phyloP scores from a whole-genome alignment of 2,113 vertebrate species.

The Turnix velox region DNA sequence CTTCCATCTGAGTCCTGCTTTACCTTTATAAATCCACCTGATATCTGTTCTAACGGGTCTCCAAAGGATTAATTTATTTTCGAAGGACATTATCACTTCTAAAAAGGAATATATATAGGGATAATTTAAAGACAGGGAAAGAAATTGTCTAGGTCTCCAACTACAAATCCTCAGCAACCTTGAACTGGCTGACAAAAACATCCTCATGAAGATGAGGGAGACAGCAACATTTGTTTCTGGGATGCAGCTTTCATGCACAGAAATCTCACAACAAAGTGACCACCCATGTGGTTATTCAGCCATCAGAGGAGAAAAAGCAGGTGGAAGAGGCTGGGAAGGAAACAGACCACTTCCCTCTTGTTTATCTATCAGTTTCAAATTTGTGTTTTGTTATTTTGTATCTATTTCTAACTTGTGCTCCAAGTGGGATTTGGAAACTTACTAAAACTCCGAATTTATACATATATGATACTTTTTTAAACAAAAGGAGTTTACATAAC shows the following conservation, averaged over 20 bases:
- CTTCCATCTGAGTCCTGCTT: background rate
- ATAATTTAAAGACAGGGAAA: background rate
- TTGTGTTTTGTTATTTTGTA: background rate
- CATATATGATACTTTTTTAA: background rate
- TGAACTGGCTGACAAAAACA: background rate
- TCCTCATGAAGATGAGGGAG: background rate
- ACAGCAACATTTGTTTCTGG: background rate
- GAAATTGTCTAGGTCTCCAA: background rate
- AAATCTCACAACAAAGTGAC: background rate
- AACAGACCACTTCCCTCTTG: background rate
- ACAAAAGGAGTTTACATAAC: background rate
- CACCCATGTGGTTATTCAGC: rapidly evolving
- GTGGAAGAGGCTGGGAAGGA: background rate
- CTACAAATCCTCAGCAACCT: background rate
- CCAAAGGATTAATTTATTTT: background rate
- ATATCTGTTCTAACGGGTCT: too few relatives aligned
- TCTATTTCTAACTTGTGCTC: background rate
- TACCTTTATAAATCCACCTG: background rate
- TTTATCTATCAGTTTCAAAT: background rate
- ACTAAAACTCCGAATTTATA: background rate
- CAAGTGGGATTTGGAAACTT: background rate
- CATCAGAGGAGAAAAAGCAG: background rate
- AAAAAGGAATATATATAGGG: too few relatives aligned
- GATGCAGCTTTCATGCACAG: rapidly evolving
- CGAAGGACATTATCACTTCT: background rate